A percentile compares a stretch with the other conserved stretches of the same genome.
phyloP scores from a whole-genome alignment of 2,888 invertebrate species.

The Prosopocoilus inquinatus region DNA sequence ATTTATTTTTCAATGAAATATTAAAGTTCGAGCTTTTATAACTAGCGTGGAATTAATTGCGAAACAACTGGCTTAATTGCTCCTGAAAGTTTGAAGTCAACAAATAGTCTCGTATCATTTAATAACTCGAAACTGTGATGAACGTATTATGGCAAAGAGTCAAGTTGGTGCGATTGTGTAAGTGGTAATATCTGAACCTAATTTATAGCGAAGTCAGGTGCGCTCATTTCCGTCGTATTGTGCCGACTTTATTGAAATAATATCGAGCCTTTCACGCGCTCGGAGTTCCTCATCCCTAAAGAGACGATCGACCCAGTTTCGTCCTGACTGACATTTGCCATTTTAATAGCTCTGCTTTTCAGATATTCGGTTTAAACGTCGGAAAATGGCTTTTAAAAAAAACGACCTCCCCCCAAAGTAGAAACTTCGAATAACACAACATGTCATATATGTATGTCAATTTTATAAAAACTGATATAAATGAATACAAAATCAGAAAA shows the following conservation, averaged over 20 bases:
- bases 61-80: no score
- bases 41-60: neutral
- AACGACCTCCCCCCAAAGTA: no score
- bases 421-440: no score
- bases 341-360: no score
- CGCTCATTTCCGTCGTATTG: slow-evolving; percentile 19
- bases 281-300: neutral
- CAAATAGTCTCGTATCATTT: neutral
- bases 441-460: no score
- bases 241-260: slow-evolving; percentile 17
- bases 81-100: no score
- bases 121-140: neutral
- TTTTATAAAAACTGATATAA: no score
- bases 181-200: neutral
- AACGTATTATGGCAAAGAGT: slow-evolving; percentile 4
- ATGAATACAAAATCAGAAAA: no score
- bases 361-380: no score
- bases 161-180: slow-evolving; percentile 7
- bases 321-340: neutral
- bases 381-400: no score
- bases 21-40: neutral
- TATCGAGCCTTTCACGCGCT: slow-evolving; percentile 9
- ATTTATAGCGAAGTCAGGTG: slow-evolving; percentile 19
- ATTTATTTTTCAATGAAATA: neutral
- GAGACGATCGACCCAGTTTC: neutral